Evolutionary conservation across 1,140 invertebrate genomes (phyloP).

Genomic region (Papilio dardanus): DNA sequence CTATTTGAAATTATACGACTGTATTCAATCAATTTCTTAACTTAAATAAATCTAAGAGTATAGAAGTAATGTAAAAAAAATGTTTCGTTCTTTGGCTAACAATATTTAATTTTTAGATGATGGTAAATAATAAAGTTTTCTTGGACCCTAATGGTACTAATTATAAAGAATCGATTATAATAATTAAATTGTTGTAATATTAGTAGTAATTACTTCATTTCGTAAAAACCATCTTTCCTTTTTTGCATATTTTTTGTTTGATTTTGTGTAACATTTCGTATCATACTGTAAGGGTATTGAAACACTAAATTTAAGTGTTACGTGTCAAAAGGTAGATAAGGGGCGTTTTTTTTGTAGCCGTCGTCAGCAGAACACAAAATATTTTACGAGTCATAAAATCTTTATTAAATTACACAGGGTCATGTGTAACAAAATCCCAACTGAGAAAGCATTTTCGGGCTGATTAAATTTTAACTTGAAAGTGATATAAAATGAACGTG

Average conservation of each 20-base stretch:
- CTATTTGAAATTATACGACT: not conserved
- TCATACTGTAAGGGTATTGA: not conserved
- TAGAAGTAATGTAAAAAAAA: too few species aligned
- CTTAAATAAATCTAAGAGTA: not conserved
- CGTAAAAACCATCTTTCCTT: too few species aligned
- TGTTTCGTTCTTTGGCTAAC: too few species aligned
- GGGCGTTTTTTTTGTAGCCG: not conserved
- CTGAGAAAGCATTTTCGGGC: not conserved
- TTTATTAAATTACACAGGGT: slow-evolving; percentile 20
- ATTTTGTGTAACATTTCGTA: not conserved
- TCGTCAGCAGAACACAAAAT: slow-evolving; percentile 16
- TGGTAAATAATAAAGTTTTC: too few species aligned
- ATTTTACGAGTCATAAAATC: slow-evolving; percentile 22
- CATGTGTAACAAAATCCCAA: slow-evolving; percentile 21
- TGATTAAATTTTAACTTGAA: slow-evolving; percentile 8
- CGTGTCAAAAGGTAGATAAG: slow-evolving; percentile 16
- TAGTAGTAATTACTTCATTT: too few species aligned
- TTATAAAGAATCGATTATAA: too few species aligned
- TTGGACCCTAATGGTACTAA: too few species aligned
- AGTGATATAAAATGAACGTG: not conserved
- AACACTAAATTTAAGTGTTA: slow-evolving; percentile 2
- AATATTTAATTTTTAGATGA: too few species aligned
- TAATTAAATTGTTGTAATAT: too few species aligned
- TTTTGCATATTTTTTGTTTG: too few species aligned
- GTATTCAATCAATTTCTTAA: not conserved